These are phyloP conservation scores for Capitulum mitella DNA, from an alignment of 2,888 invertebrate species.

Conservation along the genomic window DNA sequence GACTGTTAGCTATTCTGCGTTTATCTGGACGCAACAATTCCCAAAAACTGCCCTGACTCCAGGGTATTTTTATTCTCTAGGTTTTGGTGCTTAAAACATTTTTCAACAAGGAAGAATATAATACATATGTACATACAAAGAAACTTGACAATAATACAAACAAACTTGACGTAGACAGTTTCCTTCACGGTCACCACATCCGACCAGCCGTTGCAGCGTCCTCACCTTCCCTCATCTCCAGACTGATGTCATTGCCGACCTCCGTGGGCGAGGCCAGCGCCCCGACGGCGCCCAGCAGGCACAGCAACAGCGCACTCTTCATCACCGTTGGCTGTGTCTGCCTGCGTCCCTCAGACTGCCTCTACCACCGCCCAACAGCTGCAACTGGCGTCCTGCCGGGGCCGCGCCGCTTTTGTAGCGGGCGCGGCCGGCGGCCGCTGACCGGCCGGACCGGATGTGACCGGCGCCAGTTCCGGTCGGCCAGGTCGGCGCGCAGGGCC, in stretches of 20 bases:
- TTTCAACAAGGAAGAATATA: too few species aligned
- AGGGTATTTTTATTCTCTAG: too few species aligned
- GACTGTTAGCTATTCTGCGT: too few species aligned
- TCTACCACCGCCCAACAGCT: neutral
- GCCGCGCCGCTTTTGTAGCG: neutral
- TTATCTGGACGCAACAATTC: too few species aligned
- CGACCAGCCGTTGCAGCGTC: too few species aligned
- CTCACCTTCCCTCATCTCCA: neutral
- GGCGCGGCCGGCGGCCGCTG: neutral
- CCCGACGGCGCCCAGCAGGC: neutral
- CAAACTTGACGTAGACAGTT: too few species aligned
- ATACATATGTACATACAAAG: too few species aligned
- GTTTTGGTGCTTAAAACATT: too few species aligned
- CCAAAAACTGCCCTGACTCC: too few species aligned
- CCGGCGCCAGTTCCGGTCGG: neutral
- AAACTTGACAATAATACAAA: too few species aligned
- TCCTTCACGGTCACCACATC: too few species aligned
- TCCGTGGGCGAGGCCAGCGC: neutral
- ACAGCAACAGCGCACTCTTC: neutral
- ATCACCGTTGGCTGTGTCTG: neutral
- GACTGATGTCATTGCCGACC: neutral
- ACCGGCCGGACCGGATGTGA: neutral
- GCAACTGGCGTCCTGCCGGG: neutral
- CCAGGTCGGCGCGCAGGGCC: neutral
- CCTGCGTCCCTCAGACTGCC: too few species aligned